Percentiles rank a stretch among this genome's conserved stretches.
phyloP scores from a whole-genome alignment of 1,140 invertebrate species.

The Chironomus striatipennis region DNA sequence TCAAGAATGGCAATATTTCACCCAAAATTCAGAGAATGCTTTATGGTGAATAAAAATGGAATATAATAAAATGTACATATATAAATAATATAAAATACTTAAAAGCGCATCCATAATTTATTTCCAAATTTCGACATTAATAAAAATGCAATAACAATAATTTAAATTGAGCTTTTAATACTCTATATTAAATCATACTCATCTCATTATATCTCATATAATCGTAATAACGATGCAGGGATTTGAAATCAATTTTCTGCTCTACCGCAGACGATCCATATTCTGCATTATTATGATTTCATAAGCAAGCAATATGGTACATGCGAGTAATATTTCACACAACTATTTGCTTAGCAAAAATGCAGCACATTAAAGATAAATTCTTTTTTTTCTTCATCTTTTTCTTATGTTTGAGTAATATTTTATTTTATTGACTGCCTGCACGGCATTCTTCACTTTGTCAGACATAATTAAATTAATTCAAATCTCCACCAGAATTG shows the following conservation, averaged over 20 bases:
- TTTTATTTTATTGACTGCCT: neutral
- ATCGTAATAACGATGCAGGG: neutral
- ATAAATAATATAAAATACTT: neutral
- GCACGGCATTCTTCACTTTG: no score
- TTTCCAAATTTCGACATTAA: neutral
- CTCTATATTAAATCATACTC: slow-evolving; percentile 4
- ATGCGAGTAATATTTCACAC: neutral
- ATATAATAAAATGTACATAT: no score
- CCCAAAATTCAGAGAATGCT: neutral
- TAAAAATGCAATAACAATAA: slow-evolving; percentile 14
- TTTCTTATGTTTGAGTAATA: neutral
- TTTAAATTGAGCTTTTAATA: neutral
- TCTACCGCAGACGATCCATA: neutral
- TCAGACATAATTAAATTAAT: no score
- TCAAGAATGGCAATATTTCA: slow-evolving; percentile 1
- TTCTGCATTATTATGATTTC: neutral
- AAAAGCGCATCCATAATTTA: neutral
- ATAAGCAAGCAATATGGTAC: neutral
- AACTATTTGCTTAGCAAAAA: slow-evolving; percentile 15
- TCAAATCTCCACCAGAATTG: no score
- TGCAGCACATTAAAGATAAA: neutral
- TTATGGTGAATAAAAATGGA: no score
- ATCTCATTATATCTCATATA: neutral
- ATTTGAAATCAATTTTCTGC: slow-evolving; percentile 1
- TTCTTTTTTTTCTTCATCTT: neutral